A percentile compares a stretch with the other conserved stretches of the same genome.
These are phyloP conservation scores for Chromis chromis DNA, from an alignment of 2,797 vertebrate species.

Conservation along the genomic window DNA sequence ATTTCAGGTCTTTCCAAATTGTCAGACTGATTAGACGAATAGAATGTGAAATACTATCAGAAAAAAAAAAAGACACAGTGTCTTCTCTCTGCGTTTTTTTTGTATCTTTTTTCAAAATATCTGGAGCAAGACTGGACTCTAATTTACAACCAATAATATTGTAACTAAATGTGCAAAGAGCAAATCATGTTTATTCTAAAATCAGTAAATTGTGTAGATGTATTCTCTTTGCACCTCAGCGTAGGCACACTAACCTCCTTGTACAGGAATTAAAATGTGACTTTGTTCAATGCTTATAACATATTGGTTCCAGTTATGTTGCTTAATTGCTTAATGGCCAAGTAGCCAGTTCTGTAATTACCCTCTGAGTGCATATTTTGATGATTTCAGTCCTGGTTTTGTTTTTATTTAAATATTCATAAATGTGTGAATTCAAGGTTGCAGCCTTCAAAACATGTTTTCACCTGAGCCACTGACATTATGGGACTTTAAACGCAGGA, in stretches of 20 bases:
- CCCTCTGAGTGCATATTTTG: not conserved
- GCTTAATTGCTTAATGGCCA: not conserved
- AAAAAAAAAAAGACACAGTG: constrained; percentile 9
- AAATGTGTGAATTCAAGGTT: not conserved
- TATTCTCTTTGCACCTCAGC: not conserved
- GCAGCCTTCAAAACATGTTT: not conserved
- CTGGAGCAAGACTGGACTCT: not conserved
- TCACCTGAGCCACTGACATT: not conserved
- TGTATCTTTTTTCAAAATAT: not conserved
- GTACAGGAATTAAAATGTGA: not conserved
- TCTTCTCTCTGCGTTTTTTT: not conserved
- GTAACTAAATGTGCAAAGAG: not conserved
- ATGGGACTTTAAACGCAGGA: not conserved
- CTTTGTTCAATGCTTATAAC: not conserved
- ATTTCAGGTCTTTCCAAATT: constrained; percentile 61
- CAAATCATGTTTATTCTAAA: not conserved
- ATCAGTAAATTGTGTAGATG: not conserved
- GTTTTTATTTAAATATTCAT: not conserved
- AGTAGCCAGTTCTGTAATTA: not conserved
- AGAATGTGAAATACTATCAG: constrained; percentile 37
- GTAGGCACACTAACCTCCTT: not conserved
- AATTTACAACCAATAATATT: not conserved
- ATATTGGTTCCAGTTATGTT: not conserved
- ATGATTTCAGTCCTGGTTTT: not conserved
- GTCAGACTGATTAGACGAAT: constrained; percentile 62